Evolutionary conservation across 2,888 invertebrate species (phyloP), one percentile per base, ranked within the genome.

Genomic region (Miltochrista miniata): DNA sequence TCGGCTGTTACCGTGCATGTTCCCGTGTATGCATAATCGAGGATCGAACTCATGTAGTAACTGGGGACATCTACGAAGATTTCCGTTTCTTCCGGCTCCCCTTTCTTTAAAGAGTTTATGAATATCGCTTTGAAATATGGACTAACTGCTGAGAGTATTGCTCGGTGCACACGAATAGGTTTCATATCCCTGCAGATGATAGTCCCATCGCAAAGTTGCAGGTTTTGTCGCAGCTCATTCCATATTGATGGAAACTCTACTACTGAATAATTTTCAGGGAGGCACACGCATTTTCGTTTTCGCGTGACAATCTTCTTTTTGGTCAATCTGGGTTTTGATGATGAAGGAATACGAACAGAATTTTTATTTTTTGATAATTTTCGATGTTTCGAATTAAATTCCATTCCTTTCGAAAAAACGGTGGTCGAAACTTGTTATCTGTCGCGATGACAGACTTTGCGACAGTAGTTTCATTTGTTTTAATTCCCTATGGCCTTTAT

Each of bases 11-110:
- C 93, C 48, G 81, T 77, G 72, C 95, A 95, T 13, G 90, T 85
- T 36, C 95, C 95, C 3, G 95, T 95, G 74, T 96, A 96, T 0
- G 95, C 95, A 74, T 94, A 96, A 71, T 96, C 95, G 48, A 97
- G 92, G 53, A 96, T 93, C 36, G 93, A 84, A 48, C 89, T 88
- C 87, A 96, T 94, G 69, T 93, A 92, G 54, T 90, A 82, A 52
- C 93, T 92, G 1, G 94, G 91, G 34, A 94, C 93, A 64, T 92
- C 93, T 33, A 95, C 92, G 64, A 88, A 89, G 60, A 95, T 93
- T 77, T 94, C 92, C 1, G 88, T 93, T 61, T 92, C 93, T 72
- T 94, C 94, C 44, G 92, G 91, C 64, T 93, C 90, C 46, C 93
- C 93, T 67, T 92, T 91, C 66, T 93, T 93, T 59, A 95, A 85